Conservation (phyloP, 2,797 vertebrate genomes). For the Aldrovandia affinis region DNA sequence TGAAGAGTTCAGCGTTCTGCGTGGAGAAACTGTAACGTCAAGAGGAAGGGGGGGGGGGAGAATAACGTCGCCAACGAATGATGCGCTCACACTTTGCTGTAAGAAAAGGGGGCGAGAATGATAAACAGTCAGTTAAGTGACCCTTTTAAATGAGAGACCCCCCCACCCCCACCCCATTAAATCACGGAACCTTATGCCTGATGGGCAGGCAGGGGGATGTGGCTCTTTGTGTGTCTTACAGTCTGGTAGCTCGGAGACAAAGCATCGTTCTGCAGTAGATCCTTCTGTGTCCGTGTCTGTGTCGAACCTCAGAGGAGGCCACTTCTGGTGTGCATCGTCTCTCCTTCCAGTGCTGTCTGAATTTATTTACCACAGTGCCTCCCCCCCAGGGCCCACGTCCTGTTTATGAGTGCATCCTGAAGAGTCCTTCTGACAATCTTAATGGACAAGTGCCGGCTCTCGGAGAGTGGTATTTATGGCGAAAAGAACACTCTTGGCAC, state of each 20-base stretch:
- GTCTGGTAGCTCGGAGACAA: constrained; percentile 18
- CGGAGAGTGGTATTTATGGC: constrained; percentile 51
- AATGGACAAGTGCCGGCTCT: constrained; percentile 68
- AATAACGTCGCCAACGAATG: constrained; percentile 23
- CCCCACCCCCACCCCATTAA: not conserved
- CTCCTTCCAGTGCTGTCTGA: constrained; percentile 42
- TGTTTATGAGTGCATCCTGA: constrained; percentile 60
- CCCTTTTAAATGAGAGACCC: constrained; percentile 8
- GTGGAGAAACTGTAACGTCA: constrained; percentile 29
- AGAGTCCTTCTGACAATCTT: constrained; percentile 60
- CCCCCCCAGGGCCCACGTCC: constrained; percentile 56
- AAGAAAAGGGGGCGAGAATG: constrained; percentile 3
- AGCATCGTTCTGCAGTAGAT: not conserved
- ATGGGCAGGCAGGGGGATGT: not conserved
- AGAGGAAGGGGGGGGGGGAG: constrained; percentile 5
- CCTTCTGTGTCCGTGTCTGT: constrained; percentile 2
- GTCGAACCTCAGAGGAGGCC: constrained; percentile 25
- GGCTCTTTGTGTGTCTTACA: constrained; percentile 6
- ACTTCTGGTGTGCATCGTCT: constrained; percentile 32
- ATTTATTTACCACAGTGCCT: constrained; percentile 37
- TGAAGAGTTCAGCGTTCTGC: constrained; percentile 27
- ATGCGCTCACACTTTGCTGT: not conserved
- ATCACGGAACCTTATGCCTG: not conserved
- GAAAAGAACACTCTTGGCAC: constrained; percentile 62
- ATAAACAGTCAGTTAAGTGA: constrained; percentile 13